Evolutionary conservation across 2,113 vertebrate genomes (phyloP), one percentile per base, ranked within the genome.

Genomic region (Ifrita kowaldi): DNA sequence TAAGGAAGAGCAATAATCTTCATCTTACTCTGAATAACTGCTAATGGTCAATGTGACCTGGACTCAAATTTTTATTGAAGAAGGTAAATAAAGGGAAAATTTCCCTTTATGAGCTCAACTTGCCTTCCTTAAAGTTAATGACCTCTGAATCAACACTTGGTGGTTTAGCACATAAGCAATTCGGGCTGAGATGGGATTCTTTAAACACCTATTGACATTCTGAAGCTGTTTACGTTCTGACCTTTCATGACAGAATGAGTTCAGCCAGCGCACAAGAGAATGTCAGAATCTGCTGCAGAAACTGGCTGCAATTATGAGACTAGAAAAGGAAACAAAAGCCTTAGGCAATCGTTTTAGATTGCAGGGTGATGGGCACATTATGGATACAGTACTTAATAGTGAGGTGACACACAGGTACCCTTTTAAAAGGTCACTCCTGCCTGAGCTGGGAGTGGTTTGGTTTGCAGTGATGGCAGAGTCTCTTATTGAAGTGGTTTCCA

Each of bases 201-300:
- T 96, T 67, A 92, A 94, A 89, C 32, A 94, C 41, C 63, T 95
- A 84, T 81, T 95, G 94, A 82, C 96, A 97, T 96, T 97, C 86
- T 76, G 80, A 64, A 92, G 63, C 80, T 50, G 67, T 94, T 97
- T 94, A 23, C 65, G 42, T 95, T 85, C 62, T 96, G 87, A 96
- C 70, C 91, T 97, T 97, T 97, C 30, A 28, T 87, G 90, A 96
- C 75, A 96, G 81, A 97, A 95, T 87, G 69, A 96, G 81, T 96
- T 90, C 94, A 97, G 65, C 22, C 75, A 86, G 55, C 42, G 84
- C 91, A 69, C 39, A 64, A 11, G 60, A 85, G 71, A 95, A 96
- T 87, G 81, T 53, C 81, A 95, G 73, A 71, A 62, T 80, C 32
- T 28, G 65, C 41, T 84, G 44, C 15, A 95, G 27, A 86, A 82